Base-by-base conservation (phyloP, 2,797 vertebrate species). In the Cuniculus paca region DNA sequence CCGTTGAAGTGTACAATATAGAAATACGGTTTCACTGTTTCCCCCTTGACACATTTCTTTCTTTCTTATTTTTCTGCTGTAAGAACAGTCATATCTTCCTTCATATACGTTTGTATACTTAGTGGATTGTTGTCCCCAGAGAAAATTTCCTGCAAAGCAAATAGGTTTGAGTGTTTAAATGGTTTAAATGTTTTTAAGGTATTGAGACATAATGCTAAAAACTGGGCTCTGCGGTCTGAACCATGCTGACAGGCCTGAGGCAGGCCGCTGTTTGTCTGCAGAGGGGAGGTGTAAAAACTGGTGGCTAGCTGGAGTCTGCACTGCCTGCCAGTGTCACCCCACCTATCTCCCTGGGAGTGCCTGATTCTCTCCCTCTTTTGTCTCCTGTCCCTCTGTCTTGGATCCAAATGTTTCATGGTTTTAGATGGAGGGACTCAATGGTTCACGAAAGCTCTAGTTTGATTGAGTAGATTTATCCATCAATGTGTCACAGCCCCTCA, bases 301-400 rank as follows among this genome's bases (percentile, higher is more conserved):
- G 0, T 2, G 14, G 6, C 8, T 0, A 6, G 1, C 0, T 14
- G 0, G 24, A 1, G 13, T 20, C 45, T 39, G 17, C 8, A 28
- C 42, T 34, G 28, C 83, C 56, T 48, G 34, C 45, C 45, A 50
- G 22, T 5, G 20, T 20, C 24, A 17, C 26, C 50, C 11, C 3
- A 0, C 34, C 22, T 72, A 1, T 7, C 17, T 31, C 8, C 20
- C 48, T 52, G 28, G 42, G 19, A 3, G 7, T n/a, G 1, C 24
- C 45, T 31, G 8, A 28, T 14, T 39, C 39, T 17, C 56, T 34
- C 58, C 45, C 19, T 24, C 60, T 65, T 7, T 12, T 22, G 61
- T 68, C 6, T 0, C 19, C 22, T n/a, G 19, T 22, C 19, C 12
- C 28, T 63, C 39, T 79, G 19, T 22, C 28, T 24, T 20, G 31